A percentile compares a stretch with the other conserved stretches of the same genome.
Evolutionary conservation across 2,888 invertebrate genomes (phyloP).

Genomic region (Patella pellucida): DNA sequence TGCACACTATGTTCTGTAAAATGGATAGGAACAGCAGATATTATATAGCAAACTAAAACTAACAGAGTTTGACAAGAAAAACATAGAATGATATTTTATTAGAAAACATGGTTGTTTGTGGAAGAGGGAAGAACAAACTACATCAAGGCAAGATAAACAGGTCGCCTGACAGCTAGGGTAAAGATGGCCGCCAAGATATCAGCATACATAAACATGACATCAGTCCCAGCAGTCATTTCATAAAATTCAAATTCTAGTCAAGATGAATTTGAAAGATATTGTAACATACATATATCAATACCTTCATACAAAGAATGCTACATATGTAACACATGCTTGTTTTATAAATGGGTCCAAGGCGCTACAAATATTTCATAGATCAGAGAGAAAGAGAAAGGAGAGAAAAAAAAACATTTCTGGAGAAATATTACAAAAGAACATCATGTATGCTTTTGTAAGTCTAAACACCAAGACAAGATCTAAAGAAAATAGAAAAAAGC

Average conservation of each 20-base stretch:
- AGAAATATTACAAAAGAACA: no score
- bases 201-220: not conserved
- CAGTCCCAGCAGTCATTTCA: no score
- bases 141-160: conserved; percentile 19
- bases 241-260: no score
- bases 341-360: no score
- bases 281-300: no score
- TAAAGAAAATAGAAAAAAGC: not conserved
- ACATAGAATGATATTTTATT: conserved; percentile 22
- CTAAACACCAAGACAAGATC: not conserved
- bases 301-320: no score
- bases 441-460: no score
- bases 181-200: conserved; percentile 1
- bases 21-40: not conserved
- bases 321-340: no score
- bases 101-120: conserved; percentile 24
- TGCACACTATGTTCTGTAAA: not conserved
- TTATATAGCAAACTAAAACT: conserved; percentile 1
- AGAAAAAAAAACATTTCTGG: no score
- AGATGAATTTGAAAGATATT: no score
- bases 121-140: conserved; percentile 11
- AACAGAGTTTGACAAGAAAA: conserved; percentile 8
- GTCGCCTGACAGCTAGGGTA: not conserved
- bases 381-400: no score
- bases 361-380: no score